phyloP scores from a whole-genome alignment of 2,888 invertebrate genomes.

The Drosophila basisetae region DNA sequence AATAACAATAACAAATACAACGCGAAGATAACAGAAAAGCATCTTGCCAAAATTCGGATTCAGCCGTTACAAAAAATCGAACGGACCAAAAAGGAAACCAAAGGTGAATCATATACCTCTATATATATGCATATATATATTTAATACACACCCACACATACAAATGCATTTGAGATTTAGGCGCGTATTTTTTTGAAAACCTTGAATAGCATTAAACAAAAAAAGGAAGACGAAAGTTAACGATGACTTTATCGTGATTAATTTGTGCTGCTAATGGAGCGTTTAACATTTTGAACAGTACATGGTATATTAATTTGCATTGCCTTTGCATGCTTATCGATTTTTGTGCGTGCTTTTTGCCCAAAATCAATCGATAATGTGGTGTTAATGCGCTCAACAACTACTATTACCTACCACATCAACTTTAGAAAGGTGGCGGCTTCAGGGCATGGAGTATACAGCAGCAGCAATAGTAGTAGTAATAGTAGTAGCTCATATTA shows the following conservation, averaged over 20 bases:
- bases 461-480: constrained; percentile 3
- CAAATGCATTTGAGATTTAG: constrained; percentile 39
- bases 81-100: constrained; percentile 27
- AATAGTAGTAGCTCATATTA: constrained; percentile 24
- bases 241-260: background rate
- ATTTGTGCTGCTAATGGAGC: constrained; percentile 15
- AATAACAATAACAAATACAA: constrained; percentile 69
- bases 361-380: constrained; percentile 83
- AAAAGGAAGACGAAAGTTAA: background rate
- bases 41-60: constrained; percentile 22
- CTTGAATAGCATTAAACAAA: constrained; percentile 40
- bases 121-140: constrained; percentile 17
- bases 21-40: constrained; percentile 23
- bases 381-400: constrained; percentile 76
- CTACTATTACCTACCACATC: constrained; percentile 26
- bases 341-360: constrained; percentile 69
- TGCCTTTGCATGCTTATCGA: constrained; percentile 66
- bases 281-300: constrained; percentile 44
- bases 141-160: constrained; percentile 15
- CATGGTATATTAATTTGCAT: constrained; percentile 46
- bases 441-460: constrained; percentile 29
- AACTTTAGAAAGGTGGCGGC: constrained; percentile 40
- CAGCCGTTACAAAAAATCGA: constrained; percentile 29
- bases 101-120: constrained; percentile 52
- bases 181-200: constrained; percentile 50